Conservation (phyloP, 2,888 invertebrate species). For the Unio pictorum region DNA sequence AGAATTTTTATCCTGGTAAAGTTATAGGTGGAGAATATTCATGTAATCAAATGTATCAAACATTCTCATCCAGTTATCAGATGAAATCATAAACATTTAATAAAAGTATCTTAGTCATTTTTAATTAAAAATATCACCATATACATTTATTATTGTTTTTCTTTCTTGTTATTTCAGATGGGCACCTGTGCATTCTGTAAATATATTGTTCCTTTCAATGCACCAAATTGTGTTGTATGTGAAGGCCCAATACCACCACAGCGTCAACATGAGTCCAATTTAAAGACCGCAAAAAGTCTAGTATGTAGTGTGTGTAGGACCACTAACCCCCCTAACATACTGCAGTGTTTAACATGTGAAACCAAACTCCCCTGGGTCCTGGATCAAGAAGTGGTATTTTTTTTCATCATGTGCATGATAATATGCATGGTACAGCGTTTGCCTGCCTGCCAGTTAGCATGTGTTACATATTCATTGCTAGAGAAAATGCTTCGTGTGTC, state of each 20-base stretch:
- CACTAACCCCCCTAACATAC: slow-evolving; percentile 62
- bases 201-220: slow-evolving; percentile 69
- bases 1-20: too few relatives aligned
- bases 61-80: too few relatives aligned
- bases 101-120: neutral
- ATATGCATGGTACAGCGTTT: too few relatives aligned
- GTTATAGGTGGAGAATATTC: too few relatives aligned
- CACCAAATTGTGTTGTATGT: slow-evolving; percentile 67
- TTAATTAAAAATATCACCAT: neutral
- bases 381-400: too few relatives aligned
- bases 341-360: slow-evolving; percentile 66
- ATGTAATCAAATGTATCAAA: too few relatives aligned
- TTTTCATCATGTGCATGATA: neutral
- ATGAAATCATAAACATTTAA: too few relatives aligned
- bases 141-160: neutral
- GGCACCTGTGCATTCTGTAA: slow-evolving; percentile 69
- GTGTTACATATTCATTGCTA: too few relatives aligned
- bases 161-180: slow-evolving; percentile 52
- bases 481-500: too few relatives aligned
- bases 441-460: too few relatives aligned
- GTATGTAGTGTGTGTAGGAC: slow-evolving; percentile 63
- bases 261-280: slow-evolving; percentile 51
- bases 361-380: slow-evolving; percentile 27
- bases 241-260: slow-evolving; percentile 67
- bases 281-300: slow-evolving; percentile 45